Evolutionary conservation across 2,113 vertebrate genomes (phyloP).

Genomic region (Tricholaema leucomelas): DNA sequence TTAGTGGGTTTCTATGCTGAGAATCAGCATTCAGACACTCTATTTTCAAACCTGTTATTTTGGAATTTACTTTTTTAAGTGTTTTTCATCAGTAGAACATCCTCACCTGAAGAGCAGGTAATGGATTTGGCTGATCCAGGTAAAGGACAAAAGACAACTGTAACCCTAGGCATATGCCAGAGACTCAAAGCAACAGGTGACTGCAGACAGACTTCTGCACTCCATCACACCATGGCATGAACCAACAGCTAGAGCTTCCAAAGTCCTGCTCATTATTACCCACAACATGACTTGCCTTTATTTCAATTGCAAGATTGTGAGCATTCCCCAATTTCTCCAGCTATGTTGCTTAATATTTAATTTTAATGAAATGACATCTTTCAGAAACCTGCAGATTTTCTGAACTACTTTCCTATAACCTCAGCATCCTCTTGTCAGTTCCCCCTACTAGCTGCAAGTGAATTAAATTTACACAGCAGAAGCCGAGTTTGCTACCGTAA

Average conservation of each 20-base stretch:
- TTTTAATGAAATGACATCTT: neutral
- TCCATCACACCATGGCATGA: neutral
- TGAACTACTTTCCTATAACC: neutral
- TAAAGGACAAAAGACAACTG: neutral
- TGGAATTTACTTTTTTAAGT: neutral
- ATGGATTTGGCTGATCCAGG: neutral
- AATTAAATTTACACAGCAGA: neutral
- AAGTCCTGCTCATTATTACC: neutral
- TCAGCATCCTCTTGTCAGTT: neutral
- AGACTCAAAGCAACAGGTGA: neutral
- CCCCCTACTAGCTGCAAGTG: neutral
- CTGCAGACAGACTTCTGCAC: neutral
- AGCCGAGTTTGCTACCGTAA: neutral
- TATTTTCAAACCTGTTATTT: neutral
- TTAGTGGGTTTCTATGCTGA: neutral
- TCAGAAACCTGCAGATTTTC: neutral
- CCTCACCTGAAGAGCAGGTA: neutral
- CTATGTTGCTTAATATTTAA: neutral
- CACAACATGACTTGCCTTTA: neutral
- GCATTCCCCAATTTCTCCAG: neutral
- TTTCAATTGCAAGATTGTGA: neutral
- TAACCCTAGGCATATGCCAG: neutral
- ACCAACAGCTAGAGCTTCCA: neutral
- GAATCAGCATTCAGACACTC: neutral
- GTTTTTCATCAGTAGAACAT: neutral